phyloP scores from a whole-genome alignment of 2,888 invertebrate species.

The Limenitis arthemis region DNA sequence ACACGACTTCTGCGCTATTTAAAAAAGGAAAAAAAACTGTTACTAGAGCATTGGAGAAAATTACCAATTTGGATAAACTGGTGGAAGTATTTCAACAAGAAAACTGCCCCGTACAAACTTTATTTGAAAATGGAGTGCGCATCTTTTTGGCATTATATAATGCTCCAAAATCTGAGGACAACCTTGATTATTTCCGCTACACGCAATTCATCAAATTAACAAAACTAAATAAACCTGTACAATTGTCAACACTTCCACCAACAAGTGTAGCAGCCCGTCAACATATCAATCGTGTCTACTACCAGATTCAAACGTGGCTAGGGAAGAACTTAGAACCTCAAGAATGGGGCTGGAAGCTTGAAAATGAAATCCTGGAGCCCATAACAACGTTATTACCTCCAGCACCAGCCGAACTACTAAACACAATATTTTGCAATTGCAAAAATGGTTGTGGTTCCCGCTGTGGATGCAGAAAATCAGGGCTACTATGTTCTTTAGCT shows the following conservation, averaged over 20 bases:
- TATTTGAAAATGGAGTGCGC: constrained; percentile 19
- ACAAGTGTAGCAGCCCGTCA: constrained; percentile 20
- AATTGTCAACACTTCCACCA: constrained; percentile 26
- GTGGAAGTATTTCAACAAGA: constrained; percentile 31
- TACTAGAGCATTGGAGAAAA: constrained; percentile 25
- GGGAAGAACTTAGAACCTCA: constrained; percentile 30
- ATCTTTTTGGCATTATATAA: constrained; percentile 36
- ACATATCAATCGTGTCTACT: constrained; percentile 31
- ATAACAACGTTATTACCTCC: constrained; percentile 31
- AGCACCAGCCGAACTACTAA: constrained; percentile 21
- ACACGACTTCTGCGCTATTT: constrained; percentile 31
- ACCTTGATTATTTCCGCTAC: not conserved
- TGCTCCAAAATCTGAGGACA: constrained; percentile 33
- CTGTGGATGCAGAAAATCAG: constrained; percentile 23
- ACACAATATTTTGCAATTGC: constrained; percentile 31
- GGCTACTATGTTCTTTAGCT: constrained; percentile 26
- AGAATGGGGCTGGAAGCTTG: constrained; percentile 29
- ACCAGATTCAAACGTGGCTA: constrained; percentile 31
- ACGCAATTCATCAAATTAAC: constrained; percentile 28
- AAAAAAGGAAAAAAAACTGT: constrained; percentile 30
- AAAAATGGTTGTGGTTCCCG: constrained; percentile 29
- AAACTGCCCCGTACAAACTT: constrained; percentile 35
- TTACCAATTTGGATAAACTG: constrained; percentile 30
- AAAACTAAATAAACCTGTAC: constrained; percentile 36
- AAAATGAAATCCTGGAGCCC: constrained; percentile 34